These are phyloP conservation scores for Macrochelys suwanniensis DNA, from an alignment of 2,797 vertebrate genomes.

Conservation along the genomic window DNA sequence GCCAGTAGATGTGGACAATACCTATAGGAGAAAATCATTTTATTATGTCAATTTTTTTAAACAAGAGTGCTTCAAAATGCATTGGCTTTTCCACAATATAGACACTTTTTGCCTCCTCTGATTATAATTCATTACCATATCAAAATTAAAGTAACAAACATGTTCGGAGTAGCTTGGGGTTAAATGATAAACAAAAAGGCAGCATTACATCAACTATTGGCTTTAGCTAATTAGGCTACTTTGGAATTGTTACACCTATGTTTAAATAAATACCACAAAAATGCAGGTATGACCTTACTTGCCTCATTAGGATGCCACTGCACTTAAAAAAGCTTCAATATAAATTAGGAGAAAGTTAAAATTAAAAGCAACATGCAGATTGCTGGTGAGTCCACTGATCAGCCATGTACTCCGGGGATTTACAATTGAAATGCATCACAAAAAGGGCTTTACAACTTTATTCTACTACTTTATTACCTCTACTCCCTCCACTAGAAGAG, in stretches of 20 bases:
- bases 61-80: constrained; percentile 45
- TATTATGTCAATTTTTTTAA: constrained; percentile 59
- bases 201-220: background rate
- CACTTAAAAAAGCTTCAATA: background rate
- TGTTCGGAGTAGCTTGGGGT: constrained; percentile 23
- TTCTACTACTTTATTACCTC: background rate
- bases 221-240: background rate
- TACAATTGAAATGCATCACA: background rate
- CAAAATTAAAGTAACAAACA: constrained; percentile 41
- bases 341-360: constrained; percentile 11
- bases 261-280: background rate
- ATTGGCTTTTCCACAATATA: background rate
- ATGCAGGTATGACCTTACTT: background rate
- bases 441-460: background rate
- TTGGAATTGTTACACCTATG: background rate
- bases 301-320: background rate
- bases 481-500: background rate
- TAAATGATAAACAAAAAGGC: constrained; percentile 24
- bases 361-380: constrained; percentile 44
- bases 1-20: constrained; percentile 95
- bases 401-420: constrained; percentile 44
- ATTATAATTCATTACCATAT: constrained; percentile 1
- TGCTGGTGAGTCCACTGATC: background rate
- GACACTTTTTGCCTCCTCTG: constrained; percentile 44
- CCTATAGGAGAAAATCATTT: constrained; percentile 86